phyloP scores from a whole-genome alignment of 2,113 vertebrate genomes.

The Turdus rufiventris region DNA sequence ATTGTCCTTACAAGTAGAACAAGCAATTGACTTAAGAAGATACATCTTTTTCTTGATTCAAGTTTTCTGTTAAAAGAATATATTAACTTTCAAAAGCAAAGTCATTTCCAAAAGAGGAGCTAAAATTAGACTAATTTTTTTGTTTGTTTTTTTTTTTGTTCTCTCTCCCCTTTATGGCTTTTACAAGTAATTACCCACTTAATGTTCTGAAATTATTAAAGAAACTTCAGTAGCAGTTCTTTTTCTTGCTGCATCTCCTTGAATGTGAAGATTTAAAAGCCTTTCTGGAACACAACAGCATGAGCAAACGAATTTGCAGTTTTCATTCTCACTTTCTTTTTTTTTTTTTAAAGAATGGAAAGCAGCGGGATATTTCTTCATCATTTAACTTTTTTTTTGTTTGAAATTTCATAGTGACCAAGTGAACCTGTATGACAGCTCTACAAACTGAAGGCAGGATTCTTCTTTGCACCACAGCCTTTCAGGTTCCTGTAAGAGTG shows the following conservation, averaged over 20 bases:
- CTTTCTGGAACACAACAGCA: slow-evolving; percentile 15
- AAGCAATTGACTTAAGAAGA: neutral
- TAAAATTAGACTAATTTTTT: slow-evolving; percentile 32
- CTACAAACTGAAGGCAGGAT: neutral
- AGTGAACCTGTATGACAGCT: neutral
- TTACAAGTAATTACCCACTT: slow-evolving; percentile 62
- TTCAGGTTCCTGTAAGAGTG: neutral
- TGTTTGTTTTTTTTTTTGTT: neutral
- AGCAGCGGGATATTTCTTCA: neutral
- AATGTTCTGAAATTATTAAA: slow-evolving; percentile 44
- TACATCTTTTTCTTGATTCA: neutral
- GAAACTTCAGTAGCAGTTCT: slow-evolving; percentile 14
- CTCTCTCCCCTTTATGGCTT: slow-evolving; percentile 1
- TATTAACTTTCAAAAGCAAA: slow-evolving; percentile 32
- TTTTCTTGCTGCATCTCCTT: slow-evolving; percentile 27
- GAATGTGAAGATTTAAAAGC: slow-evolving; percentile 42
- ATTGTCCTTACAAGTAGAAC: neutral
- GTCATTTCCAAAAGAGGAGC: slow-evolving; percentile 10
- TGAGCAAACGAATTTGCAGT: slow-evolving; percentile 21
- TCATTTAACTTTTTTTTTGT: neutral
- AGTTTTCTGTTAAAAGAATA: slow-evolving; percentile 13
- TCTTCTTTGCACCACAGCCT: neutral
- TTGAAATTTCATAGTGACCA: neutral
- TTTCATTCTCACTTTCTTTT: neutral
- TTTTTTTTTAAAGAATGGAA: slow-evolving; percentile 20